Percentiles rank a stretch among this genome's conserved stretches.
phyloP scores from a whole-genome alignment of 2,113 vertebrate species.

The Oreocharis arfaki region DNA sequence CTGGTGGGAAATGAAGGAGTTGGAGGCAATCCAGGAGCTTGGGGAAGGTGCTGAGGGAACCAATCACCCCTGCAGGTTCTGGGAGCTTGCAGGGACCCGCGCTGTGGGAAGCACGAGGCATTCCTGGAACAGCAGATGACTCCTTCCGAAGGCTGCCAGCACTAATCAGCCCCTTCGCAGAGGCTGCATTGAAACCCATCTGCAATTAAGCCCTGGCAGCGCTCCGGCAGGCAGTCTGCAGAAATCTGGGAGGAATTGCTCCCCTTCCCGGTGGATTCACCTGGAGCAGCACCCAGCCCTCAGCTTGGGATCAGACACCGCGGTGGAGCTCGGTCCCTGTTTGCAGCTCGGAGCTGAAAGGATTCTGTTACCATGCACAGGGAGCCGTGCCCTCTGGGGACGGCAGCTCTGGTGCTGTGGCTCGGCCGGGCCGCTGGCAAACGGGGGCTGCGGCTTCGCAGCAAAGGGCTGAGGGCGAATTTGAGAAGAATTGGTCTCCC shows the following conservation, averaged over 20 bases:
- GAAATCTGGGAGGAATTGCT: background rate
- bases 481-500: background rate
- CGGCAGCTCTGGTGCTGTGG: background rate
- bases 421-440: background rate
- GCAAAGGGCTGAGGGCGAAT: background rate
- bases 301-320: fast-evolving
- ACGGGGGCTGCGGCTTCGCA: background rate
- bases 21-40: background rate
- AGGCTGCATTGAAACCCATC: background rate
- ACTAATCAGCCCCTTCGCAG: background rate
- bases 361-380: background rate
- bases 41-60: background rate
- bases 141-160: background rate
- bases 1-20: background rate
- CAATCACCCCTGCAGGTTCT: background rate
- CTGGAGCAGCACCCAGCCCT: background rate
- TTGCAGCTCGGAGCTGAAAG: background rate
- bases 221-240: background rate
- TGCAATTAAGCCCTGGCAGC: background rate
- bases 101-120: background rate
- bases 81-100: background rate
- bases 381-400: background rate
- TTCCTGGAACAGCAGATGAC: background rate
- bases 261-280: fast-evolving
- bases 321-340: background rate